These are phyloP conservation scores for Acropora yongei DNA, from an alignment of 64 coral and sea anemone genomes.

Conservation along the genomic window DNA sequence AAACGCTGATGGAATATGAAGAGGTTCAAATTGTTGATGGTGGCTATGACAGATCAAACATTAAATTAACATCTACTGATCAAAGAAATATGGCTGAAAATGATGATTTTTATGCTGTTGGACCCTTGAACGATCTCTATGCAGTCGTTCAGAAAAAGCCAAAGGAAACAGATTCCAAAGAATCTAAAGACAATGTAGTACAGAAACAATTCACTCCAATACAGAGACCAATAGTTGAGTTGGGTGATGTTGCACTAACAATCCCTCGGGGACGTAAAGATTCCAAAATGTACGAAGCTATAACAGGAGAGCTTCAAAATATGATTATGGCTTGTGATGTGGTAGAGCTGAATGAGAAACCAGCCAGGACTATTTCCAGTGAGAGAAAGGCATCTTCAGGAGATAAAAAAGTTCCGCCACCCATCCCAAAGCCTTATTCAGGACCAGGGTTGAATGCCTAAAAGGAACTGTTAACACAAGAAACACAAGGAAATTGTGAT, in stretches of 20 bases:
- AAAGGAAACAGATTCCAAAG: conserved; percentile 31
- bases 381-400: conserved; percentile 3
- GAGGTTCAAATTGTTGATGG: conserved; percentile 80
- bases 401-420: conserved; percentile 66
- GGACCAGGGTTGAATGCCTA: conserved; percentile 52
- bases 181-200: not conserved
- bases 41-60: conserved; percentile 84
- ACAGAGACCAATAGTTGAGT: conserved; percentile 28
- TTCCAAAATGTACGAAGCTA: conserved; percentile 71
- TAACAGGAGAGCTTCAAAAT: conserved; percentile 73
- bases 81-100: not conserved
- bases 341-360: not conserved
- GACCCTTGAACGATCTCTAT: conserved; percentile 70
- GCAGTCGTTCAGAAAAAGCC: conserved; percentile 89
- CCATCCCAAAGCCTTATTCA: conserved; percentile 86
- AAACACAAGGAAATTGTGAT: too few species aligned
- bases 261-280: conserved; percentile 42
- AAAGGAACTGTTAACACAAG: too few species aligned
- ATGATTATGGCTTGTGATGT: conserved; percentile 68
- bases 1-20: conserved; percentile 34
- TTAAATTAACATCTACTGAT: conserved; percentile 17
- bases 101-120: not conserved
- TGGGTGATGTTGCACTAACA: conserved; percentile 64
- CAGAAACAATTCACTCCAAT: conserved; percentile 45
- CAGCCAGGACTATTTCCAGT: not conserved